Conservation (phyloP, 1,140 invertebrate genomes). For the Drosophila seguyi region DNA sequence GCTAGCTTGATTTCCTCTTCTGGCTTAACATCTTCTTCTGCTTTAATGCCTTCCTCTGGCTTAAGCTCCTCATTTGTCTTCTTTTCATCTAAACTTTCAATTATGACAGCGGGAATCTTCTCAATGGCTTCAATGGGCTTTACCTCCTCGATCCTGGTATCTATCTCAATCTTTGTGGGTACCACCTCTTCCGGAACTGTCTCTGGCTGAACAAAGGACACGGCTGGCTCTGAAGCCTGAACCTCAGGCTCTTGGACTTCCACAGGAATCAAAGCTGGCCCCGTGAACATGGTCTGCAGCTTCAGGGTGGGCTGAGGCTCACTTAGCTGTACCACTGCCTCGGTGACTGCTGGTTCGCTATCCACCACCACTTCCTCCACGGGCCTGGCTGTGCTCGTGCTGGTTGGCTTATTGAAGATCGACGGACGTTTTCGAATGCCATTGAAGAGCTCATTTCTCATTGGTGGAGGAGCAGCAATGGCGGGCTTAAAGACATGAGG, state of each 20-base stretch:
- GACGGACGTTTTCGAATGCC: constrained; percentile 71
- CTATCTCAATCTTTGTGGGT: constrained; percentile 11
- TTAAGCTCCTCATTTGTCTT: constrained; percentile 13
- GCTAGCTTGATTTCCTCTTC: background rate
- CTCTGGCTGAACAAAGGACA: constrained; percentile 43
- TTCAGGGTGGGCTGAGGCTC: constrained; percentile 71
- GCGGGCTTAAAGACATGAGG: constrained; percentile 36
- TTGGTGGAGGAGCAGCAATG: constrained; percentile 37
- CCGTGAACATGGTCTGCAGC: constrained; percentile 63
- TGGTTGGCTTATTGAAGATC: constrained; percentile 59
- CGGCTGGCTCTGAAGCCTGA: constrained; percentile 59
- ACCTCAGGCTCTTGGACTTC: constrained; percentile 45
- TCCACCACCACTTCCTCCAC: constrained; percentile 40
- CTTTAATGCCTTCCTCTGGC: background rate
- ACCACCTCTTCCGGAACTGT: constrained; percentile 1
- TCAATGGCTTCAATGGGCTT: constrained; percentile 67
- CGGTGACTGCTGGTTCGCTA: constrained; percentile 42
- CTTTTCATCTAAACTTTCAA: constrained; percentile 54
- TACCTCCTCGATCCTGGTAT: constrained; percentile 24
- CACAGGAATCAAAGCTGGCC: constrained; percentile 7
- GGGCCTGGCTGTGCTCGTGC: constrained; percentile 29
- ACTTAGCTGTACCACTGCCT: constrained; percentile 46
- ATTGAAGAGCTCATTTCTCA: constrained; percentile 68
- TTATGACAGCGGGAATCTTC: constrained; percentile 67
- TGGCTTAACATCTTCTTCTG: background rate